Percentiles rank a stretch among this genome's conserved stretches.
These are phyloP conservation scores for Lepidonotus clava DNA, from an alignment of 2,888 invertebrate genomes.

Conservation along the genomic window DNA sequence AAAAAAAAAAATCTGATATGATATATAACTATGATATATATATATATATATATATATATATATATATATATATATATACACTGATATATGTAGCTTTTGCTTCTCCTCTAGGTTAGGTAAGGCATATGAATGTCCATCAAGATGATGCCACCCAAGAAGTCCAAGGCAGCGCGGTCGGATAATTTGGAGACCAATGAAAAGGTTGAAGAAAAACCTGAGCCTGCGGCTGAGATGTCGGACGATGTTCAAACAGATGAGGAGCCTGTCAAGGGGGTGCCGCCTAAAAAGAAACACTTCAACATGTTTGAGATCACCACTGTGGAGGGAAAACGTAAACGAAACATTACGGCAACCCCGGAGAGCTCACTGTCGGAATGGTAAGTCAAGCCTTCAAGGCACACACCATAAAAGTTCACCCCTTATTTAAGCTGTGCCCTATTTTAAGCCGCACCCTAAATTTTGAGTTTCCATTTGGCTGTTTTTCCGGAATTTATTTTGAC, in stretches of 20 bases:
- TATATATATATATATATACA: background rate
- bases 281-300: conserved; percentile 54
- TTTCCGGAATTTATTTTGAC: no score
- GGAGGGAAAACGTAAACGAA: conserved; percentile 60
- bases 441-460: no score
- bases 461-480: no score
- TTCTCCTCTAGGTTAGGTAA: background rate
- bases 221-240: background rate
- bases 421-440: no score
- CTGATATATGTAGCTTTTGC: background rate
- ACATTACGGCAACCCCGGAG: conserved; percentile 51
- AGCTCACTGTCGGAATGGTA: conserved; percentile 32
- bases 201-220: conserved; percentile 11
- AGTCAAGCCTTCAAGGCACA: no score
- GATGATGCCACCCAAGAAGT: conserved; percentile 65
- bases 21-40: no score
- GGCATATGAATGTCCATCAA: conserved; percentile 48
- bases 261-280: background rate
- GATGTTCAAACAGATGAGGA: background rate
- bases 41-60: no score
- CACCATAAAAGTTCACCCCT: no score
- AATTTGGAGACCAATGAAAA: background rate
- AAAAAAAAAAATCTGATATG: no score
- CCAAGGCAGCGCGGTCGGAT: conserved; percentile 61
- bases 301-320: conserved; percentile 60